Percentiles rank a stretch among this genome's conserved stretches.
phyloP scores from a whole-genome alignment of 2,888 invertebrate genomes.

The Lycophotia porphyrea region DNA sequence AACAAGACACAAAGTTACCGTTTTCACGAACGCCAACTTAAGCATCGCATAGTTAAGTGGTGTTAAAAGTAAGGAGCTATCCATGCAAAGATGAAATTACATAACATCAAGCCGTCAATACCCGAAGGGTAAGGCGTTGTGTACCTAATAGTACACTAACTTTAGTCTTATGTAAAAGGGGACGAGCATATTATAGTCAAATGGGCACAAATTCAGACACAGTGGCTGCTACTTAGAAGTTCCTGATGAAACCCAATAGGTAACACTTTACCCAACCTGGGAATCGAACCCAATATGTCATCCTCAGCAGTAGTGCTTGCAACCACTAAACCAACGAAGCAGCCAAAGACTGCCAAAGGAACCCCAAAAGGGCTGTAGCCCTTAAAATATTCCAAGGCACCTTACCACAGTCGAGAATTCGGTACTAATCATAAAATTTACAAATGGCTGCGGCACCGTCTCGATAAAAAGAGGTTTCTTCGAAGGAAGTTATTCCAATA shows the following conservation, averaged over 20 bases:
- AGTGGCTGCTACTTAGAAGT: neutral
- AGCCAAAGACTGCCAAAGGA: neutral
- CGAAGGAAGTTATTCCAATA: constrained; percentile 58
- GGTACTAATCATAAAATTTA: constrained; percentile 35
- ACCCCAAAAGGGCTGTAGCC: neutral
- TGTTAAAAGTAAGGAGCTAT: neutral
- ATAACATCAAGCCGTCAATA: neutral
- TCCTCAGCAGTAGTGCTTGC: neutral
- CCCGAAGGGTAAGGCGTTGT: neutral
- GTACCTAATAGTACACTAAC: neutral
- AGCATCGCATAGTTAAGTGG: neutral
- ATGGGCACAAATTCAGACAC: neutral
- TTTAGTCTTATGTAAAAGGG: neutral
- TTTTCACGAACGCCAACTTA: neutral
- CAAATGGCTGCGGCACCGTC: constrained; percentile 25
- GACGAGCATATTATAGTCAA: neutral
- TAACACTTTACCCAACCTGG: neutral
- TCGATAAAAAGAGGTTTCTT: constrained; percentile 24
- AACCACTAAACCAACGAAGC: neutral
- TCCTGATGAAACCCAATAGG: neutral
- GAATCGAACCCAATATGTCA: neutral
- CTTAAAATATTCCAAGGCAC: neutral
- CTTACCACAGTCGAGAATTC: neutral
- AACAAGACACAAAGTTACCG: neutral
- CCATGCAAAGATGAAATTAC: neutral